Evolutionary conservation across 2,113 vertebrate genomes (phyloP).

Genomic region (Eonycteris spelaea): DNA sequence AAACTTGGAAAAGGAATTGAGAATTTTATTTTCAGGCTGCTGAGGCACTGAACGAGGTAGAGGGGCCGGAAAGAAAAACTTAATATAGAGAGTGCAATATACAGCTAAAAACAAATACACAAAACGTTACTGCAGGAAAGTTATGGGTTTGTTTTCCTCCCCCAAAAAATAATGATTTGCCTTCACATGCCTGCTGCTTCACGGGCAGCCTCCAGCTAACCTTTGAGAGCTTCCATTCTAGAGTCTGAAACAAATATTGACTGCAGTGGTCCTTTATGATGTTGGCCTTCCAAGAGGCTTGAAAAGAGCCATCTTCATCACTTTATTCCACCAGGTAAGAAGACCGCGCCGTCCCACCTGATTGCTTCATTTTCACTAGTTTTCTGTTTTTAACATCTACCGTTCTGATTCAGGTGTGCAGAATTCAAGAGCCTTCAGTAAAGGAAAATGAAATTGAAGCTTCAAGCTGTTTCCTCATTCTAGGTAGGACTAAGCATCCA

Average conservation of each 20-base stretch:
- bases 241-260: slow-evolving; percentile 67
- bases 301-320: slow-evolving; percentile 39
- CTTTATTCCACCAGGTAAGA: slow-evolving; percentile 64
- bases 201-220: background rate
- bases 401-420: slow-evolving; percentile 47
- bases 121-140: background rate
- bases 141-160: background rate
- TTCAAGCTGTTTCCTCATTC: slow-evolving; percentile 68
- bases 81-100: too few relatives aligned
- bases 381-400: background rate
- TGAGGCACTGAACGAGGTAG: background rate
- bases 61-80: background rate
- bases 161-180: background rate
- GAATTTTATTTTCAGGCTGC: background rate
- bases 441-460: slow-evolving; percentile 70
- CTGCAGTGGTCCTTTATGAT: slow-evolving; percentile 13
- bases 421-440: background rate
- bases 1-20: background rate
- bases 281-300: slow-evolving; percentile 33
- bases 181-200: background rate
- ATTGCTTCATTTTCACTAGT: background rate
- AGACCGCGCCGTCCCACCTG: background rate
- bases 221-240: slow-evolving; percentile 25
- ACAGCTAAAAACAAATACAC: too few relatives aligned
- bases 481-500: slow-evolving; percentile 54